Evolutionary conservation across 2,113 vertebrate genomes (phyloP), one percentile per base, ranked within the genome.

Genomic region (Donacobius atricapilla): DNA sequence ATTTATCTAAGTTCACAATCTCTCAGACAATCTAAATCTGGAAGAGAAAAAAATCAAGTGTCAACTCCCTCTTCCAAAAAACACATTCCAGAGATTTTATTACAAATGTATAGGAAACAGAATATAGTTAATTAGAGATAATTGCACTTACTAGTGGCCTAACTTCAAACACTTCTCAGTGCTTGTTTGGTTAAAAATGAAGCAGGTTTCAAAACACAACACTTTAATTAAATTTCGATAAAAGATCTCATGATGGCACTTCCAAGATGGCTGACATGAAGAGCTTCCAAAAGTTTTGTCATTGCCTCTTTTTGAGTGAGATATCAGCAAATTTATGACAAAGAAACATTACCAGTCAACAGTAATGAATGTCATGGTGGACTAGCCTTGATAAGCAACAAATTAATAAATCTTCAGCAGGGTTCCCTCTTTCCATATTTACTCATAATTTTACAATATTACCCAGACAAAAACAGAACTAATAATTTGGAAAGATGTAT

Each of bases 331-430:
- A 81, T 79, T 33, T 42, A 53, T 37, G 50, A 90, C 78, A 90
- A 84, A 91, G 24, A 95, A 96, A 70, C 48, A 77, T 47, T 84
- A 72, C 22, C 13, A 94, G 48, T n/a, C 25, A n/a, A 91, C 77
- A 78, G 50, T 61, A 94, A 92, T 58, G 23, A 88, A 94, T 95
- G 73, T 71, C 51, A 54, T 42, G 37, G 82, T 86, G 89, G 93
- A 97, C 93, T 91, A 94, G 64, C 51, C 60, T 76, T 31, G 5
- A 83, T 90, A 94, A 96, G 40, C 50, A 97, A 66, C 57, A 96
- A 95, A 95, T 86, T 42, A 83, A 87, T 70, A 87, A 87, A 96
- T 93, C 81, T 95, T 96, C 86, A 94, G 56, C n/a, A 88, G 82
- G 65, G 73, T 92, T 90, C 50, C 81, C 89, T 90, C 37, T 84